phyloP scores from a whole-genome alignment of 1,140 invertebrate species.

The Eulimnadia texana region DNA sequence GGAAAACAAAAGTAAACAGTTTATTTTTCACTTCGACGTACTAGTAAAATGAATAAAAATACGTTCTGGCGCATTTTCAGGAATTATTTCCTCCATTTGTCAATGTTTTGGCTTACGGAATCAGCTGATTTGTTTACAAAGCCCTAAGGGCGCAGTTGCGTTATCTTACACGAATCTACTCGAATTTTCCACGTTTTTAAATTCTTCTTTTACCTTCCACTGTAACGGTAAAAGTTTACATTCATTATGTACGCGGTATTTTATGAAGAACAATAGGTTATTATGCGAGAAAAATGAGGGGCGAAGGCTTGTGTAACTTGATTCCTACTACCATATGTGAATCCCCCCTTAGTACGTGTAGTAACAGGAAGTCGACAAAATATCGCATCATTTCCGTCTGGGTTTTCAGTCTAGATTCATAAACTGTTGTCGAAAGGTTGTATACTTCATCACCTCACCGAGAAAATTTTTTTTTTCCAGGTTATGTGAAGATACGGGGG shows the following conservation, averaged over 20 bases:
- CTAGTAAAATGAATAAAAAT: too few relatives aligned
- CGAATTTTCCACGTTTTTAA: too few relatives aligned
- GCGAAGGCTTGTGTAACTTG: neutral
- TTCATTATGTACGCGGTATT: neutral
- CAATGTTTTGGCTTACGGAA: too few relatives aligned
- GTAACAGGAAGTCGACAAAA: neutral
- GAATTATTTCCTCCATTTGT: slow-evolving; percentile 23
- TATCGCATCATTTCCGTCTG: neutral
- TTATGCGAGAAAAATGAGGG: too few relatives aligned
- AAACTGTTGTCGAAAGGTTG: neutral
- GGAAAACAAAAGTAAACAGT: slow-evolving; percentile 23
- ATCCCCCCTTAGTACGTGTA: neutral
- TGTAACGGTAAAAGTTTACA: neutral
- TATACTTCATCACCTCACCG: too few relatives aligned
- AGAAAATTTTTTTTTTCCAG: too few relatives aligned
- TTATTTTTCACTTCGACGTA: too few relatives aligned
- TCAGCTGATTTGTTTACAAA: neutral
- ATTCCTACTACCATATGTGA: neutral
- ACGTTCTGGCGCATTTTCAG: slow-evolving; percentile 26
- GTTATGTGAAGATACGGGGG: too few relatives aligned
- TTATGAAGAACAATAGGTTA: too few relatives aligned
- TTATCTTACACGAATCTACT: too few relatives aligned
- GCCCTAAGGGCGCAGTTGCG: neutral
- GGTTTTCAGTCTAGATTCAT: neutral
- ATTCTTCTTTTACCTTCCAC: too few relatives aligned